These are phyloP conservation scores for Cyanoderma ruficeps DNA, from an alignment of 2,113 vertebrate species.

Conservation along the genomic window DNA sequence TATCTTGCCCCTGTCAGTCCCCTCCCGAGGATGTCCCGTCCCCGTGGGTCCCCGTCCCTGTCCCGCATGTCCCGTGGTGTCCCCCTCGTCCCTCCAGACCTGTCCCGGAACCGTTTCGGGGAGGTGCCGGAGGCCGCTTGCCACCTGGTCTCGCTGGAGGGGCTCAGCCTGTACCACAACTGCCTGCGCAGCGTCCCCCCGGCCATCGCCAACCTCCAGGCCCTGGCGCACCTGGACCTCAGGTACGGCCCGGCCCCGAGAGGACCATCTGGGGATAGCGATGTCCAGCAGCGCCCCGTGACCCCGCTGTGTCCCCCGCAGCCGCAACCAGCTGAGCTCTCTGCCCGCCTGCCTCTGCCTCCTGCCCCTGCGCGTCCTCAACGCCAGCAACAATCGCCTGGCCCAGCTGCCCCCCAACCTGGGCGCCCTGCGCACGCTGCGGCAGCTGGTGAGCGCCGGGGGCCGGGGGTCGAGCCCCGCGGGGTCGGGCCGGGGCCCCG, in stretches of 20 bases:
- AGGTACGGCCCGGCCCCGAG: conserved; percentile 46
- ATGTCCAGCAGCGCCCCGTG: neutral
- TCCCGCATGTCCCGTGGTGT: neutral
- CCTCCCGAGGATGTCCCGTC: neutral
- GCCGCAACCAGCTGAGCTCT: conserved; percentile 87
- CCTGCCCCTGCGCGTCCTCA: conserved; percentile 88
- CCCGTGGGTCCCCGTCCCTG: neutral
- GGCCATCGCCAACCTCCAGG: conserved; percentile 86
- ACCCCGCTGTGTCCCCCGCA: conserved; percentile 33
- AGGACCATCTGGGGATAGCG: rapidly evolving
- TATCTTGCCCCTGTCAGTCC: neutral
- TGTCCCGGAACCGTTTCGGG: conserved; percentile 91
- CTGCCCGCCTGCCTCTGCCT: conserved; percentile 86
- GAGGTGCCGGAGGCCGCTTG: conserved; percentile 90
- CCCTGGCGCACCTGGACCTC: conserved; percentile 89
- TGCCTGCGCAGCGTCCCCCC: conserved; percentile 85
- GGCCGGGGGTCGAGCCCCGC: neutral
- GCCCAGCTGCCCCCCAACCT: conserved; percentile 76
- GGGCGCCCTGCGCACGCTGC: conserved; percentile 74
- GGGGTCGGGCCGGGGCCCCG: too few relatives aligned
- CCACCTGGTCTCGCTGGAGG: conserved; percentile 89
- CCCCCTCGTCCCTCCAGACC: conserved; percentile 71
- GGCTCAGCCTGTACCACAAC: conserved; percentile 93
- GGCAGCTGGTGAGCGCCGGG: conserved; percentile 82
- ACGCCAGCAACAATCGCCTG: conserved; percentile 92